Base-by-base conservation (phyloP, 2,113 vertebrate genomes). In the Calyptommatus sinebrachiatus region DNA sequence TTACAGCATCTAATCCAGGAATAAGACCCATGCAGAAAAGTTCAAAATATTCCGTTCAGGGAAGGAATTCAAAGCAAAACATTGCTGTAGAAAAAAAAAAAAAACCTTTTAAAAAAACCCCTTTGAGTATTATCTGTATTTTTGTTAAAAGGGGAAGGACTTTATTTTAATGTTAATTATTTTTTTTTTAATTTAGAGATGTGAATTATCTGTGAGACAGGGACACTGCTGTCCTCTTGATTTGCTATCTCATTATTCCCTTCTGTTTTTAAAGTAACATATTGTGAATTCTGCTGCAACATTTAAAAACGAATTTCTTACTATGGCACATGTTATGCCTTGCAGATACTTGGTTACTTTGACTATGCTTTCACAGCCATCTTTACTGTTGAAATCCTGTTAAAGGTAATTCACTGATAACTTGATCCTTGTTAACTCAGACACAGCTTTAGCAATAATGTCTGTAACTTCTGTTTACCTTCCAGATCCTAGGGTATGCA, bases 341-440 rank as follows among this genome's bases (percentile, higher is more conserved):
- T 98, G 93, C 98, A 99, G 98, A 99, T 99, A 96, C 98, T 99
- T 96, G 98, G 98, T 97, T 99, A 99, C 96, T 97, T 99, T 98
- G 98, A 99, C 97, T 98, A 98, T 99, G 98, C 97, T 95, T 99
- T 99, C 96, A 99, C 98, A 95, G 96, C 97, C 96, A 99, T 99
- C 97, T 99, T 99, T 98, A 99, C 98, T 95, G 97, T 99, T 96
- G 98, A 99, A 97, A 99, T 99, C 97, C 95, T 98, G 88, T 95
- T 99, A 92, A 99, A 99, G 98, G 98, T 99, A 99, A 97, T 94
- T 91, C 86, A 91, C 87, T 95, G 92, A 91, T 93, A 85, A 84
- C 35, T 90, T 89, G 85, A 81, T 89, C 88, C 71, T 90, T 83
- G 84, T 93, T 86, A 94, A 88, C 79, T 74, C 83, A 79, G 94